Conservation (phyloP, 2,797 vertebrate species). For the Aphelocoma californica region DNA sequence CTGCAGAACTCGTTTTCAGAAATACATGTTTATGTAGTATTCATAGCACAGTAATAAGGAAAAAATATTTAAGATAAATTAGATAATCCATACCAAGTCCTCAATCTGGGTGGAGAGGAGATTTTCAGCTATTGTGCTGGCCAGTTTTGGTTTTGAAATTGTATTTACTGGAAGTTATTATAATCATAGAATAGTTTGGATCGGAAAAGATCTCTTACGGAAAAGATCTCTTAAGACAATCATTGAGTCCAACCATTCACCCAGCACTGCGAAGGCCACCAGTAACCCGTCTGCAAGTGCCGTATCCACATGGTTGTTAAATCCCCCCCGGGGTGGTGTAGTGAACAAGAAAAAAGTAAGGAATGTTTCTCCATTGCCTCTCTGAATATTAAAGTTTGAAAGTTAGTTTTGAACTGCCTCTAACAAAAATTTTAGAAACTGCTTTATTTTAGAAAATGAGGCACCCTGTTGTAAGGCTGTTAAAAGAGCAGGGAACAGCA, state of each 20-base stretch:
- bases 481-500: rapidly evolving
- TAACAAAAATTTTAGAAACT: not conserved
- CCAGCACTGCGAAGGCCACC: not conserved
- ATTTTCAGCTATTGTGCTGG: not conserved
- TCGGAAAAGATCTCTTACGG: not conserved
- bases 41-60: not conserved
- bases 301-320: not conserved
- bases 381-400: not conserved
- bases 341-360: not conserved
- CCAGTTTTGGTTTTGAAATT: not conserved
- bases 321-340: too few species aligned
- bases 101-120: not conserved
- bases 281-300: not conserved
- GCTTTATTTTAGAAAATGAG: not conserved
- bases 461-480: not conserved
- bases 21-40: not conserved
- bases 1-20: not conserved
- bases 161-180: not conserved
- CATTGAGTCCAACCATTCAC: not conserved
- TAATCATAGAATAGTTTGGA: not conserved
- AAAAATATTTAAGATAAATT: not conserved
- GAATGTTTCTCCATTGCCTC: not conserved
- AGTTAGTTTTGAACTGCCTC: not conserved
- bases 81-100: not conserved
- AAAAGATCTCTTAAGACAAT: not conserved